Percentiles rank a stretch among this genome's conserved stretches.
phyloP scores from a whole-genome alignment of 2,113 vertebrate species.

The Trogon melanurus region DNA sequence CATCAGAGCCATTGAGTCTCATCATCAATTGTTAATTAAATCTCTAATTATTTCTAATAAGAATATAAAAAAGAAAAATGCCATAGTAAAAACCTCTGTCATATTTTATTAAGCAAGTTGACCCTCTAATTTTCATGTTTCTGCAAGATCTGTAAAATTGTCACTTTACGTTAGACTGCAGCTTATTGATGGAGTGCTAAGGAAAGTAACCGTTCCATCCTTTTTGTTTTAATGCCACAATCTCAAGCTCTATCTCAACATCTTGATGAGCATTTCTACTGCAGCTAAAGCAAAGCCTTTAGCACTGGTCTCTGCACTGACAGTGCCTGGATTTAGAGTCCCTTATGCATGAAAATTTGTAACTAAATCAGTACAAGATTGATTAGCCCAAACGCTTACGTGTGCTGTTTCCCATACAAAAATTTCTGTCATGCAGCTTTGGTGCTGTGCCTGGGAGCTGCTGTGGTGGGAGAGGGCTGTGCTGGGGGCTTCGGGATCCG shows the following conservation, averaged over 20 bases:
- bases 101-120: constrained; percentile 45
- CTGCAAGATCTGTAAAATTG: constrained; percentile 32
- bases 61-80: constrained; percentile 35
- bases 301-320: not conserved
- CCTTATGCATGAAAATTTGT: not conserved
- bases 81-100: not conserved
- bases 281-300: not conserved
- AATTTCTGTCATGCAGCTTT: not conserved
- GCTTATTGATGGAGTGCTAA: not conserved
- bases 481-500: fast-evolving
- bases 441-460: fast-evolving
- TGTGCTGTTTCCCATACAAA: not conserved
- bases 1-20: not conserved
- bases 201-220: not conserved
- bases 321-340: not conserved
- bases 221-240: not conserved
- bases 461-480: not conserved
- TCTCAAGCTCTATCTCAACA: not conserved
- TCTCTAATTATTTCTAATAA: constrained; percentile 42
- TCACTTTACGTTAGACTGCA: not conserved
- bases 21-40: constrained; percentile 47
- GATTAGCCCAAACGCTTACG: not conserved
- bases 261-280: not conserved
- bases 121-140: constrained; percentile 25
- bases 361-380: not conserved